Evolutionary conservation across 64 coral and sea anemone species (phyloP).

Genomic region (Actinia equina): DNA sequence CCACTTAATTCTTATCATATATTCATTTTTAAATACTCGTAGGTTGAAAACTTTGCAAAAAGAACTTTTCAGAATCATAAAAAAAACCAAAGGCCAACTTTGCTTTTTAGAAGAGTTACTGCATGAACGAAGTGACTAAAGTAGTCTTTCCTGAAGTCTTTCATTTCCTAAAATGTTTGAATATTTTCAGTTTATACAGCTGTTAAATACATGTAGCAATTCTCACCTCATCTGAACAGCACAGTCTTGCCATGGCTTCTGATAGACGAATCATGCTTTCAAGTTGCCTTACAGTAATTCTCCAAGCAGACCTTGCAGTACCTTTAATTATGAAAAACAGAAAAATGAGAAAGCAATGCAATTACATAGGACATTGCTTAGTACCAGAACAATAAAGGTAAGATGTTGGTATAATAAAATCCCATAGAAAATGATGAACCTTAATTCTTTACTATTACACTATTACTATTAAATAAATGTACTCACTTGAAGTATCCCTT

Average conservation of each 20-base stretch:
- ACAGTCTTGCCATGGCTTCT: constrained; percentile 95
- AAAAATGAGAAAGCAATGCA: neutral
- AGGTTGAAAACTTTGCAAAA: too few species aligned
- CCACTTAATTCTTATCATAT: too few species aligned
- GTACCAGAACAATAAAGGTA: too few species aligned
- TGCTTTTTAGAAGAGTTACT: too few species aligned
- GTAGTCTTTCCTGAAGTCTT: neutral
- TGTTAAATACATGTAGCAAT: neutral
- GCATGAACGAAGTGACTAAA: too few species aligned
- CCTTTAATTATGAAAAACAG: constrained; percentile 27
- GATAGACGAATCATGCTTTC: constrained; percentile 99
- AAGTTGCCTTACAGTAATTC: constrained; percentile 95
- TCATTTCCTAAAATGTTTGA: neutral
- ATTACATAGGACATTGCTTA: too few species aligned
- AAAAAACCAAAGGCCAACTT: too few species aligned
- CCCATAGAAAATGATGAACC: neutral
- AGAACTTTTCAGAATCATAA: too few species aligned
- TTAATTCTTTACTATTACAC: too few species aligned
- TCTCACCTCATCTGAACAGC: constrained; percentile 85
- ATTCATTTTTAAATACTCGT: too few species aligned
- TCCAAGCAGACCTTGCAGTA: constrained; percentile 86
- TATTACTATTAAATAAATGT: too few species aligned
- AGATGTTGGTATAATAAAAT: too few species aligned
- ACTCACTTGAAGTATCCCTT: constrained; percentile 83
- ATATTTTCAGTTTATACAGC: neutral